Conservation (phyloP, 2,888 invertebrate genomes). For the Cheilosia urbana region DNA sequence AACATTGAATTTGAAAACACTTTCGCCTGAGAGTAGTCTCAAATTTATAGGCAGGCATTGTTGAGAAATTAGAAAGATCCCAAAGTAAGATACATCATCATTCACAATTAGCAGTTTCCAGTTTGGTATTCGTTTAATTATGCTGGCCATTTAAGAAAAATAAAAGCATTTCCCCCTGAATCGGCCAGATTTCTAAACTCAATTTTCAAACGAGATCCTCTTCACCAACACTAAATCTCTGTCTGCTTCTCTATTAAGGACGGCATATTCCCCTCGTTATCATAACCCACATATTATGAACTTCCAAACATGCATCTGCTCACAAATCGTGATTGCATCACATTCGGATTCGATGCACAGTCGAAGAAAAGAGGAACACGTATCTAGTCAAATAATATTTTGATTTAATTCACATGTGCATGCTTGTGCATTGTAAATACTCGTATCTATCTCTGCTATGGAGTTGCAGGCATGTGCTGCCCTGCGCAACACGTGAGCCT, state of each 20-base stretch:
- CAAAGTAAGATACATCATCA: no score
- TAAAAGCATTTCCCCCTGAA: no score
- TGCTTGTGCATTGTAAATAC: constrained; percentile 67
- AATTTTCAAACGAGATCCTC: no score
- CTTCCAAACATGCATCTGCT: constrained; percentile 26
- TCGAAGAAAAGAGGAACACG: constrained; percentile 12
- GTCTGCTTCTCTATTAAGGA: not conserved
- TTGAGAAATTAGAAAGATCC: no score
- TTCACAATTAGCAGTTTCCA: no score
- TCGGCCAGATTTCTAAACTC: no score
- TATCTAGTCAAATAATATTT: constrained; percentile 63
- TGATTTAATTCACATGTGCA: constrained; percentile 73
- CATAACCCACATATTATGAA: constrained; percentile 9
- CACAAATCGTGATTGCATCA: constrained; percentile 71
- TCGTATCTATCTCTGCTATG: not conserved
- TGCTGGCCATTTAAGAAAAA: no score
- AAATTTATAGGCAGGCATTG: no score
- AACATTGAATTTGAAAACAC: no score
- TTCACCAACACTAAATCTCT: not conserved
- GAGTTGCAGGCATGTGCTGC: constrained; percentile 28
- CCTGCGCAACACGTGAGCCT: constrained; percentile 53
- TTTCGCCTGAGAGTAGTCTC: no score
- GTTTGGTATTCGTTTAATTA: no score
- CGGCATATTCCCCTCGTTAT: not conserved
- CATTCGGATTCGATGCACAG: constrained; percentile 58